Evolutionary conservation across 2,888 invertebrate genomes (phyloP).

Genomic region (Dryobotodes eremita): DNA sequence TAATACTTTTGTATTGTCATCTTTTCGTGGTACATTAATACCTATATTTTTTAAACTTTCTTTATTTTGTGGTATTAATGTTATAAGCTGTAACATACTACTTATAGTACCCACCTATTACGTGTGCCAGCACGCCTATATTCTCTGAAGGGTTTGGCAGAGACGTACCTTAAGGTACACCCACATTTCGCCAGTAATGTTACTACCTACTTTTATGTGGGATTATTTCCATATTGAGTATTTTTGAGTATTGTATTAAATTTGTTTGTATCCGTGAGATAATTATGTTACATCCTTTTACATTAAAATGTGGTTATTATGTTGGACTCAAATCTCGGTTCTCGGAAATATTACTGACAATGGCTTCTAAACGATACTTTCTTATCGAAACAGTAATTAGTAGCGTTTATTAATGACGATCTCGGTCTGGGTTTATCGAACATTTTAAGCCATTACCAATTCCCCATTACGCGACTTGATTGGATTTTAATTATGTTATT

Average conservation of each 20-base stretch:
- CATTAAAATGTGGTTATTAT: background rate
- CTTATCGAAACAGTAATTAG: slow-evolving; percentile 48
- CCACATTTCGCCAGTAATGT: background rate
- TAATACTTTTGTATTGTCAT: background rate
- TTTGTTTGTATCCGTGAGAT: background rate
- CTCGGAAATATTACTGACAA: slow-evolving; percentile 16
- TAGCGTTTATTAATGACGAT: slow-evolving; percentile 37
- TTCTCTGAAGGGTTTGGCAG: background rate
- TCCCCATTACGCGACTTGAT: slow-evolving; percentile 48
- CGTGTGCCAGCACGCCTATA: background rate
- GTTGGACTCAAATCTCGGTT: background rate
- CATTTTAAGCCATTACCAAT: slow-evolving; percentile 37
- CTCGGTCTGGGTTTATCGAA: slow-evolving; percentile 36
- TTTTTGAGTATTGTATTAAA: background rate
- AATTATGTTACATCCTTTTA: background rate
- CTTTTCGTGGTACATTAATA: background rate
- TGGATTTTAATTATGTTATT: slow-evolving; percentile 57
- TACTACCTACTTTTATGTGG: background rate
- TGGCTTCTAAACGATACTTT: slow-evolving; percentile 14
- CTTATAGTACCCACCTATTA: background rate
- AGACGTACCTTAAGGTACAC: background rate
- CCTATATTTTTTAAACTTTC: background rate
- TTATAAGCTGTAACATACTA: background rate
- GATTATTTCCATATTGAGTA: background rate
- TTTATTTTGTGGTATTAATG: background rate